Percentiles rank a stretch among this genome's conserved stretches.
These are phyloP conservation scores for Graptemys geographica DNA, from an alignment of 2,797 vertebrate species.

Conservation along the genomic window DNA sequence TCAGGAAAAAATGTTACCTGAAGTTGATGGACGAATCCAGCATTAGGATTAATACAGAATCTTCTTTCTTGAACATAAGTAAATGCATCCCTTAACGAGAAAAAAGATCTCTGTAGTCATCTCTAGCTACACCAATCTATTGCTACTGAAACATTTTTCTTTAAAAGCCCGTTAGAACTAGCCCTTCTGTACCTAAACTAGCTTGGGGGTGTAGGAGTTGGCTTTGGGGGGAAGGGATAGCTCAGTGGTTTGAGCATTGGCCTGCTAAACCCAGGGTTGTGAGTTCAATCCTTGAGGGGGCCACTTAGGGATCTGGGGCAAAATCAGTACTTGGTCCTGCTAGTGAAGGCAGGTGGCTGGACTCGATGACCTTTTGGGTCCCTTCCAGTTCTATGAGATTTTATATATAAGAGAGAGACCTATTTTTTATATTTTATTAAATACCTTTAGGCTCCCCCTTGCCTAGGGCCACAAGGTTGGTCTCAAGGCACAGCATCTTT, in stretches of 20 bases:
- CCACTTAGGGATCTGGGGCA: no score
- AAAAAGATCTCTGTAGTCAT: slow-evolving; percentile 36
- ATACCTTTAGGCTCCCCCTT: background rate
- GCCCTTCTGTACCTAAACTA: background rate
- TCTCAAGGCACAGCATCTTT: background rate
- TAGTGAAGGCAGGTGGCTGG: no score
- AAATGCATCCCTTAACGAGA: slow-evolving; percentile 91
- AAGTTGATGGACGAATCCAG: slow-evolving; percentile 98
- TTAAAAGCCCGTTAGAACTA: background rate
- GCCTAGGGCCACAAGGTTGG: background rate
- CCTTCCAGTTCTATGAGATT: no score
- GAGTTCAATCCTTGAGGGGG: no score
- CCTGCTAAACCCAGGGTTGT: no score
- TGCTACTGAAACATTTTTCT: background rate
- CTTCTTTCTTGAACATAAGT: slow-evolving; percentile 98
- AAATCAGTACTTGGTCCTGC: no score
- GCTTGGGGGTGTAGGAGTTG: background rate
- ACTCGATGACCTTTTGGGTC: no score
- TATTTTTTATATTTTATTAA: no score
- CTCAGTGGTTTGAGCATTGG: no score
- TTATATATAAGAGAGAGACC: no score
- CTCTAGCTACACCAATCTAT: background rate
- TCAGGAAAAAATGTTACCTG: slow-evolving; percentile 83
- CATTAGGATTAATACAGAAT: slow-evolving; percentile 99
- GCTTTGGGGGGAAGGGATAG: no score